These are phyloP conservation scores for Gasterosteus aculeatus DNA, from an alignment of 2,113 vertebrate species.

Conservation along the genomic window DNA sequence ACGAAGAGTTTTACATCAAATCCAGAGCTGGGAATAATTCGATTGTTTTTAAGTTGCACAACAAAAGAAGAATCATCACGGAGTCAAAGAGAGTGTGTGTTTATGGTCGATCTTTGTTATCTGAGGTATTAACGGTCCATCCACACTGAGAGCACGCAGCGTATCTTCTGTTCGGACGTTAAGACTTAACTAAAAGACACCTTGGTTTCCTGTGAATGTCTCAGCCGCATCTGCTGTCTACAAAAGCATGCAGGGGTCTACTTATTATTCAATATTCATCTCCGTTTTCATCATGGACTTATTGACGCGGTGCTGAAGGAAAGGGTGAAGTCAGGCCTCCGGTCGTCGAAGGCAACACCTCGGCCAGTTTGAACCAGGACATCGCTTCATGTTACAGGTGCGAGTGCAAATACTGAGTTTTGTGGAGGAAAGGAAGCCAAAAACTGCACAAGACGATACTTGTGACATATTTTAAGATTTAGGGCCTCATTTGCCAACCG, in stretches of 20 bases:
- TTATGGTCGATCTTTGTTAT: background rate
- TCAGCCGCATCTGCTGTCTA: background rate
- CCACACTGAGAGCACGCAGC: background rate
- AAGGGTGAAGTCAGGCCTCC: background rate
- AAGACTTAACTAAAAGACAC: background rate
- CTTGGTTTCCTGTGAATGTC: background rate
- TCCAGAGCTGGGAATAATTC: too few relatives aligned
- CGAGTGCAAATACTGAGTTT: too few relatives aligned
- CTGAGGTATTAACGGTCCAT: background rate
- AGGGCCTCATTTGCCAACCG: background rate
- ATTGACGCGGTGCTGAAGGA: background rate
- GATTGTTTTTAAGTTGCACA: background rate
- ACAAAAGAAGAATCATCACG: background rate
- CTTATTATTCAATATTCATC: background rate
- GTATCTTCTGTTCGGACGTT: background rate
- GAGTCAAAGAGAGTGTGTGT: background rate
- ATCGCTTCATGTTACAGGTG: background rate
- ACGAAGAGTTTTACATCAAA: background rate
- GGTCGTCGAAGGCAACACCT: background rate
- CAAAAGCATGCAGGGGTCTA: background rate
- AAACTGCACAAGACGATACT: background rate
- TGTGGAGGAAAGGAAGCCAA: background rate
- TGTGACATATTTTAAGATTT: background rate
- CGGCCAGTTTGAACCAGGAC: background rate
- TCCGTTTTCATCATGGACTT: background rate